phyloP scores from a whole-genome alignment of 2,113 vertebrate species.

The Zapus hudsonius region DNA sequence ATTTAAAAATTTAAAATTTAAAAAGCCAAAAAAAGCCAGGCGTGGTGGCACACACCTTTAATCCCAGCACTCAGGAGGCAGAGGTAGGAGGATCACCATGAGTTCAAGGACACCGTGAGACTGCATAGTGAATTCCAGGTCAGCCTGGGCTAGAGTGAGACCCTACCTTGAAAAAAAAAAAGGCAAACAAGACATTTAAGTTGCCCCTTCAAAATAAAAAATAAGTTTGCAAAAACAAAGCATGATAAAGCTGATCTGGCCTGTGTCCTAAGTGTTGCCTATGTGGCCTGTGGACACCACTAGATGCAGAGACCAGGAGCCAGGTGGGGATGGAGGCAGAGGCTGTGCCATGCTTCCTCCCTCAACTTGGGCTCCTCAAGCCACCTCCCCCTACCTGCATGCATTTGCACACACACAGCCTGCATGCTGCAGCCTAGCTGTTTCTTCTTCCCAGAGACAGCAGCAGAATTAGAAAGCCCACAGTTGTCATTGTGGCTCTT shows the following conservation, averaged over 20 bases:
- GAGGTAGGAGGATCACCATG: no score
- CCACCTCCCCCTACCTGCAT: background rate
- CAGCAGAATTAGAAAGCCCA: background rate
- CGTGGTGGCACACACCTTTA: no score
- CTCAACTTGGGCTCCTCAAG: background rate
- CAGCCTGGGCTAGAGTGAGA: no score
- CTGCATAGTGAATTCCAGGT: no score
- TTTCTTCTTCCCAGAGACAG: background rate
- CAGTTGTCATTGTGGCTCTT: background rate
- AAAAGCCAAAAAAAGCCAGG: no score
- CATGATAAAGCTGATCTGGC: background rate
- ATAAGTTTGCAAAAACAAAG: background rate
- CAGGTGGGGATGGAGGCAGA: background rate
- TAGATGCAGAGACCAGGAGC: no score
- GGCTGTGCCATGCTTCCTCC: background rate
- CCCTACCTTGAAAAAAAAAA: no score
- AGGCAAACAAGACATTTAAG: background rate
- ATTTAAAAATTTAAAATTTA: no score
- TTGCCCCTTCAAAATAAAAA: slow-evolving; percentile 12
- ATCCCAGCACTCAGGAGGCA: no score
- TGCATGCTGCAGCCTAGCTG: background rate
- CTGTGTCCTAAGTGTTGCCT: background rate
- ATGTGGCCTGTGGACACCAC: no score
- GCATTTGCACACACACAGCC: background rate
- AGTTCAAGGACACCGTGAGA: no score